Evolutionary conservation across 2,888 invertebrate genomes (phyloP), one percentile per base, ranked within the genome.

Genomic region (Palloptera scutellata): DNA sequence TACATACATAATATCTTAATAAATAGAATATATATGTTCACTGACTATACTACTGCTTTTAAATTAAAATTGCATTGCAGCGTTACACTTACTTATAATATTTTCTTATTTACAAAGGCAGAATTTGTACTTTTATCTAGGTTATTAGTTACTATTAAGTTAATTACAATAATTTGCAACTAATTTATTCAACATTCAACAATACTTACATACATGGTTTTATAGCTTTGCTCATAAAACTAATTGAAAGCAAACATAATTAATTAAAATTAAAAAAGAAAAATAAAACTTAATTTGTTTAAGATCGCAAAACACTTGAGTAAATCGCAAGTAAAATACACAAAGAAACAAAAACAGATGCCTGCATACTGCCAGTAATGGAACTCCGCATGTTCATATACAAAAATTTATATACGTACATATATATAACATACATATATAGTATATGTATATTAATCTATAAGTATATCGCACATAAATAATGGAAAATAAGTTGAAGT

Each of bases 161-260:
- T 63, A 63, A 63, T 63, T 63, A 54, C 54, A 54, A 52, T 45
- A 63, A 63, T 63, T 63, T 63, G 43, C 51, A 63, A 19, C 43
- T 30, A 45, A 63, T 63, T 63, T 54, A 20, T 54, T 61, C 12
- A 4, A 30, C 30, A 53, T 30, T 52, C 41, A 59, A n/a, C n/a
- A n/a, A n/a, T n/a, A n/a, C n/a, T 59, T 58, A 58, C 40, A 58
- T 15, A n/a, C n/a, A n/a, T n/a, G n/a, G 40, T 59, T 59, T 15
- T 30, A 30, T 30, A 59, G 43, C 10, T 17, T 4, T 13, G 43
- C 15, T n/a, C 3, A 53, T 15, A 11, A 55, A 20, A 30, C 30
- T 10, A 55, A n/a, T 55, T 40, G 13, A 13, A 30, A 20, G n/a
- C 30, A 30, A 13, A 40, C 20, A 40, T n/a, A 1, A 40, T 40